Evolutionary conservation across 2,888 invertebrate genomes (phyloP).

Genomic region (Leptinotarsa rubiginosa): DNA sequence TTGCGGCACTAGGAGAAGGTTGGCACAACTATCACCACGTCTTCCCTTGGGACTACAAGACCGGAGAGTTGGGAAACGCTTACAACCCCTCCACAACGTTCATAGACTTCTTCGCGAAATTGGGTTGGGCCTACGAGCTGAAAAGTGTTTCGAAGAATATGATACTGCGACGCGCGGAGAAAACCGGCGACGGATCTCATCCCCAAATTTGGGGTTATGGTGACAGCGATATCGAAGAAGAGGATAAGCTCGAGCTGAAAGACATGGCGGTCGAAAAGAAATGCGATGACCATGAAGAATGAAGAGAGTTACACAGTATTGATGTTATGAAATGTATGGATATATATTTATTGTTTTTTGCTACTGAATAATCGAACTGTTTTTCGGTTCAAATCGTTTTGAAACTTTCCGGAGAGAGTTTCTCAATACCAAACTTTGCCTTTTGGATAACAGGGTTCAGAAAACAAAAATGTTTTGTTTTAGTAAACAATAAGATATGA

Average conservation of each 20-base stretch:
- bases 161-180: slow-evolving; percentile 70
- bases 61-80: slow-evolving; percentile 67
- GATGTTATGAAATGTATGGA: neutral
- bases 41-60: slow-evolving; percentile 73
- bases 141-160: slow-evolving; percentile 72
- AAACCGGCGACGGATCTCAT: slow-evolving; percentile 73
- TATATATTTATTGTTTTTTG: slow-evolving; percentile 17
- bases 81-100: slow-evolving; percentile 82
- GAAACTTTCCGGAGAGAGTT: too few relatives aligned
- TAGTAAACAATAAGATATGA: too few relatives aligned
- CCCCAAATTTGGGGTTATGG: slow-evolving; percentile 74
- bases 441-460: too few relatives aligned
- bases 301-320: slow-evolving; percentile 21
- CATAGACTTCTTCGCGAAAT: slow-evolving; percentile 81
- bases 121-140: slow-evolving; percentile 88
- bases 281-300: slow-evolving; percentile 30
- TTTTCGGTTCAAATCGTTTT: neutral
- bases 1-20: slow-evolving; percentile 83
- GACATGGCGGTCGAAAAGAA: slow-evolving; percentile 65
- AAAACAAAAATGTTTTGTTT: too few relatives aligned
- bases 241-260: slow-evolving; percentile 70
- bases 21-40: slow-evolving; percentile 90
- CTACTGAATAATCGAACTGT: slow-evolving; percentile 11
- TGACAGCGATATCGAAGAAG: slow-evolving; percentile 70
- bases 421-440: too few relatives aligned